These are phyloP conservation scores for Apodemus speciosus DNA, from an alignment of 2,113 vertebrate genomes.

Conservation along the genomic window DNA sequence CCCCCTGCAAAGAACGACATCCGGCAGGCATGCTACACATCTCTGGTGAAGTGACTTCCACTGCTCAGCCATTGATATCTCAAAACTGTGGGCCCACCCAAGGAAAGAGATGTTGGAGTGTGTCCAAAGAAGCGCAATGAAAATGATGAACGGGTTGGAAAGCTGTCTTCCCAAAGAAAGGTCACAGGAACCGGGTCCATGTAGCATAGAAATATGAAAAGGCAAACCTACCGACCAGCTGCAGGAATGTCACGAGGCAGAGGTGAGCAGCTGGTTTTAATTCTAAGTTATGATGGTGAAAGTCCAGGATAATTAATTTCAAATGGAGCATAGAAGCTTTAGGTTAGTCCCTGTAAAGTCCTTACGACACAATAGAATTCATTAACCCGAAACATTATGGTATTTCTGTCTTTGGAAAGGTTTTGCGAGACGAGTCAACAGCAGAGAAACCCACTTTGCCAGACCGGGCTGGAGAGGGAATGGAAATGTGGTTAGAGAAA, in stretches of 20 bases:
- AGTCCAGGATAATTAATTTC: slow-evolving; percentile 39
- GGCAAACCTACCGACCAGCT: slow-evolving; percentile 18
- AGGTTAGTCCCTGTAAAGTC: slow-evolving; percentile 54
- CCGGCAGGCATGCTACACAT: neutral
- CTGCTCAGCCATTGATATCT: neutral
- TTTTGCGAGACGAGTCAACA: slow-evolving; percentile 2
- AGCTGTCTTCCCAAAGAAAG: slow-evolving; percentile 46
- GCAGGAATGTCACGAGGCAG: slow-evolving; percentile 37
- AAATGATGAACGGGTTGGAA: slow-evolving; percentile 67
- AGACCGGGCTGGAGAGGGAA: neutral
- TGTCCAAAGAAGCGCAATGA: slow-evolving; percentile 64
- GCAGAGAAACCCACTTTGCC: neutral
- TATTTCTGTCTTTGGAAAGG: slow-evolving; percentile 50
- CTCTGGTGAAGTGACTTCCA: neutral
- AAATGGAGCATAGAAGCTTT: slow-evolving; percentile 36
- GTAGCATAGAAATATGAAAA: slow-evolving; percentile 42
- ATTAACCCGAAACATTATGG: slow-evolving; percentile 24
- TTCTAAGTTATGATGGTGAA: slow-evolving; percentile 56
- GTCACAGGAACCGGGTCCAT: slow-evolving; percentile 4
- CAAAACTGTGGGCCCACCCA: slow-evolving; percentile 29
- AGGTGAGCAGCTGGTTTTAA: slow-evolving; percentile 59
- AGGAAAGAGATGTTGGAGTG: slow-evolving; percentile 32
- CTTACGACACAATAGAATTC: slow-evolving; percentile 37
- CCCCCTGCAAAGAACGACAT: neutral
- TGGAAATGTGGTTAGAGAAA: neutral